Conservation (phyloP, 1,140 invertebrate species). For the Thaumatotibia leucotreta region DNA sequence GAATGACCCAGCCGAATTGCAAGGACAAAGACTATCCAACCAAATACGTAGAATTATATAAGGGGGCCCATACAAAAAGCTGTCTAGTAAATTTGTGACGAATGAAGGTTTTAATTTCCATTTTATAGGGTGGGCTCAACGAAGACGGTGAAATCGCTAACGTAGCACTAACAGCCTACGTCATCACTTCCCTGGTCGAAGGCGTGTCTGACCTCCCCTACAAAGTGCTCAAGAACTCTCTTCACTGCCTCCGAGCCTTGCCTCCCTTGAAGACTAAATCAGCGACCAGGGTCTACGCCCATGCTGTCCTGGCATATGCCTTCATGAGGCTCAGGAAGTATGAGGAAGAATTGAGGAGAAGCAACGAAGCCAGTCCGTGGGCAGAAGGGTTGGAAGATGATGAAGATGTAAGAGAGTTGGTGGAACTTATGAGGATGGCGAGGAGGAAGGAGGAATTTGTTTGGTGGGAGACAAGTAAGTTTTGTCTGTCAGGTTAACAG, state of each 20-base stretch:
- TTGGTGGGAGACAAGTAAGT: slow-evolving; percentile 72
- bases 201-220: slow-evolving; percentile 62
- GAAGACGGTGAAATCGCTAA: slow-evolving; percentile 78
- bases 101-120: no score
- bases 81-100: no score
- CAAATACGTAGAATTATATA: no score
- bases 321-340: slow-evolving; percentile 46
- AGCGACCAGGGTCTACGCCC: slow-evolving; percentile 40
- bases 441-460: slow-evolving; percentile 48
- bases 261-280: slow-evolving; percentile 37
- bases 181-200: slow-evolving; percentile 81
- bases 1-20: no score
- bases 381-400: slow-evolving; percentile 29
- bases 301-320: slow-evolving; percentile 43
- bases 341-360: slow-evolving; percentile 49
- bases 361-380: slow-evolving; percentile 38
- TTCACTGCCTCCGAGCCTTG: slow-evolving; percentile 77
- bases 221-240: slow-evolving; percentile 71
- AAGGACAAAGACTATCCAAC: no score
- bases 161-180: slow-evolving; percentile 81
- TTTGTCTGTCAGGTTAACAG: background rate
- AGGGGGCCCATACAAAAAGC: no score
- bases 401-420: slow-evolving; percentile 43
- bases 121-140: slow-evolving; percentile 79
- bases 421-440: slow-evolving; percentile 50